phyloP scores from a whole-genome alignment of 2,888 invertebrate species.

The Apodemia duryi region DNA sequence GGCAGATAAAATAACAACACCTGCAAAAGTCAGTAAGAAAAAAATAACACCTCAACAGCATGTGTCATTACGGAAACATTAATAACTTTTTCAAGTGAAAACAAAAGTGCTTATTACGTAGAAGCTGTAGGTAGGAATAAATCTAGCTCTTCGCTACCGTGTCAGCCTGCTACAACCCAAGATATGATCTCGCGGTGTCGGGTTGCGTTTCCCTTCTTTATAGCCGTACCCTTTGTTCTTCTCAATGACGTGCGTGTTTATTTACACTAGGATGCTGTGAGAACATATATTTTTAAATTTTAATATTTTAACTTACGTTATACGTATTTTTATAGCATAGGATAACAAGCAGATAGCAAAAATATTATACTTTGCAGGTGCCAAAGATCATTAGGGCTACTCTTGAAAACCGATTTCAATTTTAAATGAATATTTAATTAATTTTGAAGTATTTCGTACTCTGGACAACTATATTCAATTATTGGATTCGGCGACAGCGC shows the following conservation, averaged over 20 bases:
- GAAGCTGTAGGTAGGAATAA: conserved; percentile 18
- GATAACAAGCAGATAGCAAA: background rate
- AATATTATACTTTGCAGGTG: too few relatives aligned
- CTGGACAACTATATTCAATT: too few relatives aligned
- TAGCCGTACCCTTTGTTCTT: conserved; percentile 24
- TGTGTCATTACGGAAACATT: background rate
- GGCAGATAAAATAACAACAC: too few relatives aligned
- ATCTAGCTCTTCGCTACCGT: conserved; percentile 22
- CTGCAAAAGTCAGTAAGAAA: too few relatives aligned
- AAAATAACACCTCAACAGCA: too few relatives aligned
- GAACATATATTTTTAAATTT: too few relatives aligned
- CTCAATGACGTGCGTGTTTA: conserved; percentile 25
- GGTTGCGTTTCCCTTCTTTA: conserved; percentile 30
- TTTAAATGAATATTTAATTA: too few relatives aligned
- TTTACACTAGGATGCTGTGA: background rate
- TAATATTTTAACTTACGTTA: too few relatives aligned
- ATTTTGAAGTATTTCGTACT: too few relatives aligned
- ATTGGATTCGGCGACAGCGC: too few relatives aligned
- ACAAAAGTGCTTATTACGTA: conserved; percentile 20
- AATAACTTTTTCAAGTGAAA: conserved; percentile 13
- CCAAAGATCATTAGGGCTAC: too few relatives aligned
- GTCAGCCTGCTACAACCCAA: background rate
- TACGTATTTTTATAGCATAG: background rate
- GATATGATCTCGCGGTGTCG: conserved; percentile 30
- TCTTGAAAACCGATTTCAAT: too few relatives aligned